These are phyloP conservation scores for Diplodus sargus DNA, from an alignment of 2,797 vertebrate genomes.

Conservation along the genomic window DNA sequence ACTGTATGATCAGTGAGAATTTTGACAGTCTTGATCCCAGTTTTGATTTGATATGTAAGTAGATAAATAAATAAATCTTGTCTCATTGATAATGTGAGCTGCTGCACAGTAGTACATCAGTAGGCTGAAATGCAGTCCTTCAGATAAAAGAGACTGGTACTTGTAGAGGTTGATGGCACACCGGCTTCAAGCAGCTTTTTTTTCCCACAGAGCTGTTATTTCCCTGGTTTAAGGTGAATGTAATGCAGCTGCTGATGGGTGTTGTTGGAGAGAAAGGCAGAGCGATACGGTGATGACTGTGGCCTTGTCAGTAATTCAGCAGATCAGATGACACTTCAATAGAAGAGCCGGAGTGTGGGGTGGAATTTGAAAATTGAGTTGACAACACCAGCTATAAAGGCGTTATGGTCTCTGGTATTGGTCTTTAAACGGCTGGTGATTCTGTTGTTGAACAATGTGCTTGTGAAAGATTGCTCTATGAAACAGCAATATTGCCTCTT, in stretches of 20 bases:
- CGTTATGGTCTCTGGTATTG: conserved; percentile 78
- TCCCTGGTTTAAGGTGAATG: conserved; percentile 66
- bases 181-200: conserved; percentile 34
- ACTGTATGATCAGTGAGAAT: not conserved
- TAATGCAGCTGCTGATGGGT: conserved; percentile 72
- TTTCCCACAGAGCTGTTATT: conserved; percentile 67
- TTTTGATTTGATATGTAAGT: conserved; percentile 28
- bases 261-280: conserved; percentile 71
- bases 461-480: conserved; percentile 65
- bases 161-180: conserved; percentile 40
- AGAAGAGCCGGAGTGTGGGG: conserved; percentile 71
- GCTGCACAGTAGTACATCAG: not conserved
- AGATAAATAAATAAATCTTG: not conserved
- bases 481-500: conserved; percentile 62
- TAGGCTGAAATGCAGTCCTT: conserved; percentile 24
- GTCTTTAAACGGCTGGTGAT: conserved; percentile 77
- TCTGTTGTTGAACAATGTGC: conserved; percentile 75
- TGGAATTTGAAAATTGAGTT: conserved; percentile 83
- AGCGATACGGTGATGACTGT: conserved; percentile 74
- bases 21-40: not conserved
- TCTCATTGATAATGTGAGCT: conserved; percentile 11
- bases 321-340: conserved; percentile 85
- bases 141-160: conserved; percentile 40
- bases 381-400: conserved; percentile 82
- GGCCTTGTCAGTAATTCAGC: conserved; percentile 83